Percentiles rank a stretch among this genome's conserved stretches.
Evolutionary conservation across 1,140 invertebrate species (phyloP).

Genomic region (Ceratina japonica): DNA sequence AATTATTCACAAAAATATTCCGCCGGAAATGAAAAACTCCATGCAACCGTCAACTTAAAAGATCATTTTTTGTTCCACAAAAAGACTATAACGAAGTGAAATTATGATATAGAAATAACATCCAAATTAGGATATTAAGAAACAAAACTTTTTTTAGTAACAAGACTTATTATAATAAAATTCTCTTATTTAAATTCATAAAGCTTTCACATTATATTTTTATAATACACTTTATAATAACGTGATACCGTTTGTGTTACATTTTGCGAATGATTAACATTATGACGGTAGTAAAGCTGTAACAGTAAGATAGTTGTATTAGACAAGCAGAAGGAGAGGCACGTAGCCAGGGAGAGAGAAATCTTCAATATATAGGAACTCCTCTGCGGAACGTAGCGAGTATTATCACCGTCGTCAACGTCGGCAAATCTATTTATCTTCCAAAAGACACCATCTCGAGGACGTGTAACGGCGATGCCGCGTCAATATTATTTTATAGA

Average conservation of each 20-base stretch:
- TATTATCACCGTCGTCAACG: conserved; percentile 17
- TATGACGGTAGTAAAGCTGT: neutral
- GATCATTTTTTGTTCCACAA: too few species aligned
- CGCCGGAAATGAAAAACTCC: too few species aligned
- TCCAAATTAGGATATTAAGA: too few species aligned
- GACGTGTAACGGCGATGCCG: neutral
- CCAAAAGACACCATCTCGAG: neutral
- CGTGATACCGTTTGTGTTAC: conserved; percentile 29
- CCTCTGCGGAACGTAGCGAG: neutral
- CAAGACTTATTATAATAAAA: too few species aligned
- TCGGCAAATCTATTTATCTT: conserved; percentile 30
- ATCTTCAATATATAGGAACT: neutral
- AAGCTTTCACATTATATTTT: too few species aligned
- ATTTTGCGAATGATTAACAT: conserved; percentile 40
- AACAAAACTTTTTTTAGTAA: too few species aligned
- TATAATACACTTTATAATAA: too few species aligned
- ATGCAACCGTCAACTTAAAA: too few species aligned
- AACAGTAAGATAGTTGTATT: neutral
- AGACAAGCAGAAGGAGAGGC: neutral
- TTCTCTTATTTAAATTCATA: too few species aligned
- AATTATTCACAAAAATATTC: too few species aligned
- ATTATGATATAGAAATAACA: too few species aligned
- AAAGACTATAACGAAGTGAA: too few species aligned
- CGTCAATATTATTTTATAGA: conserved; percentile 44
- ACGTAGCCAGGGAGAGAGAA: neutral